Conservation (phyloP, 2,888 invertebrate species). For the Notocelia uddmanniana region DNA sequence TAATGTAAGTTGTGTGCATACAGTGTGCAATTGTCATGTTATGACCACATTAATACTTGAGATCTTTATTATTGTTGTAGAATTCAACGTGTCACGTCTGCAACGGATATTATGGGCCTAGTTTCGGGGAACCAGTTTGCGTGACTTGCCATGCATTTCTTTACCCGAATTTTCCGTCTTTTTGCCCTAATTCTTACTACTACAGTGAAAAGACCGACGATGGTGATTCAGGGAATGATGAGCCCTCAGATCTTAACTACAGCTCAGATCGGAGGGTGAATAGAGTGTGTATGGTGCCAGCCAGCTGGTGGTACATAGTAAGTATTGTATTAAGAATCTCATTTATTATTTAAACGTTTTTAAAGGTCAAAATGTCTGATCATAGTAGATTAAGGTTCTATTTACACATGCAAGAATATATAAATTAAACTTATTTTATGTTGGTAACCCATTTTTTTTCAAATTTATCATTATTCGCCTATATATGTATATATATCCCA, state of each 20-base stretch:
- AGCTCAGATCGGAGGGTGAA: constrained; percentile 81
- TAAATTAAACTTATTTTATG: too few species aligned
- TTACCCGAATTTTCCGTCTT: constrained; percentile 91
- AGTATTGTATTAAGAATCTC: constrained; percentile 49
- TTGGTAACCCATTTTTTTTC: too few species aligned
- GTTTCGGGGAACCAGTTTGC: constrained; percentile 96
- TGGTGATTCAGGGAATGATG: constrained; percentile 97
- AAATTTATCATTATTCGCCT: too few species aligned
- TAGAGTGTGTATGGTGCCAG: constrained; percentile 67
- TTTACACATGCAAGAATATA: too few species aligned
- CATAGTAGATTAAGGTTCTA: too few species aligned
- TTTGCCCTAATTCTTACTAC: constrained; percentile 80
- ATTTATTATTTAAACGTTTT: too few species aligned
- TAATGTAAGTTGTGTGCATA: constrained; percentile 61
- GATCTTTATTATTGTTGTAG: constrained; percentile 72
- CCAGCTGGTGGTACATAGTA: constrained; percentile 73
- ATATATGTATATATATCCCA: too few species aligned
- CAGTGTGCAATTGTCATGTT: background rate
- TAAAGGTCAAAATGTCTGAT: too few species aligned
- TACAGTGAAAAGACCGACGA: constrained; percentile 90
- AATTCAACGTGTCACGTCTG: constrained; percentile 92
- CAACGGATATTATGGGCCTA: constrained; percentile 96
- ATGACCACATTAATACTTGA: background rate
- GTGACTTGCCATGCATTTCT: constrained; percentile 96
- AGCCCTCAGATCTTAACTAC: constrained; percentile 91